Percentiles rank a stretch among this genome's conserved stretches.
These are phyloP conservation scores for Terrapene triunguis DNA, from an alignment of 2,113 vertebrate genomes.

Conservation along the genomic window DNA sequence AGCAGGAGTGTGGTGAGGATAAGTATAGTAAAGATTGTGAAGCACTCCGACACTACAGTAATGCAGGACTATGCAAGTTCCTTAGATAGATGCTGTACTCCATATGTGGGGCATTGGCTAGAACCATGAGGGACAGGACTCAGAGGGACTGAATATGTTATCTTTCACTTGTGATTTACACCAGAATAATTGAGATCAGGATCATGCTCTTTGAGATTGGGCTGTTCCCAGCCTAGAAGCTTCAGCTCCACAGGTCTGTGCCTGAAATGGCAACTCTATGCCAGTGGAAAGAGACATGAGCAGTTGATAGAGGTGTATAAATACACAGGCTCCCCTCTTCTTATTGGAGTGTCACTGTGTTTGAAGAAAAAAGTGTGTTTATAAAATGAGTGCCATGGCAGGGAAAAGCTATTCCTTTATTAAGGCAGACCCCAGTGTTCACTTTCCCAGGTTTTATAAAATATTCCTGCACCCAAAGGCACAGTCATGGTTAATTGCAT, in stretches of 20 bases:
- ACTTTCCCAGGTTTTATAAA: not conserved
- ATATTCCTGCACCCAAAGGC: not conserved
- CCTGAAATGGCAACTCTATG: not conserved
- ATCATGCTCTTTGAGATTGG: rapidly evolving
- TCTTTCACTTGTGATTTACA: not conserved
- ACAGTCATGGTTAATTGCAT: not conserved
- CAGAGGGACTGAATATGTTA: rapidly evolving
- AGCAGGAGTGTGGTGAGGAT: too few relatives aligned
- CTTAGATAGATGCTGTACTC: not conserved
- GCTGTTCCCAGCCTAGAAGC: not conserved
- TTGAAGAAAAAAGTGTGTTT: not conserved
- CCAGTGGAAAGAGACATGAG: rapidly evolving
- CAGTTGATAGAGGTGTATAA: rapidly evolving
- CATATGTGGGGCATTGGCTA: not conserved
- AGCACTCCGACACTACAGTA: too few relatives aligned
- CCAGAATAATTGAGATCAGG: not conserved
- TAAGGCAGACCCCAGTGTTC: not conserved
- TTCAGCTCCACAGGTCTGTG: not conserved
- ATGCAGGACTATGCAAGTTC: rapidly evolving
- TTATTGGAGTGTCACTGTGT: not conserved
- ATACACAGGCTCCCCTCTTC: rapidly evolving
- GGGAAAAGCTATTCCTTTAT: not conserved
- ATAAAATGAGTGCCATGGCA: not conserved
- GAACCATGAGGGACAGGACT: not conserved
- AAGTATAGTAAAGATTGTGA: too few relatives aligned